Base-by-base conservation (phyloP, 2,113 vertebrate genomes). In the Oxyruncus cristatus region DNA sequence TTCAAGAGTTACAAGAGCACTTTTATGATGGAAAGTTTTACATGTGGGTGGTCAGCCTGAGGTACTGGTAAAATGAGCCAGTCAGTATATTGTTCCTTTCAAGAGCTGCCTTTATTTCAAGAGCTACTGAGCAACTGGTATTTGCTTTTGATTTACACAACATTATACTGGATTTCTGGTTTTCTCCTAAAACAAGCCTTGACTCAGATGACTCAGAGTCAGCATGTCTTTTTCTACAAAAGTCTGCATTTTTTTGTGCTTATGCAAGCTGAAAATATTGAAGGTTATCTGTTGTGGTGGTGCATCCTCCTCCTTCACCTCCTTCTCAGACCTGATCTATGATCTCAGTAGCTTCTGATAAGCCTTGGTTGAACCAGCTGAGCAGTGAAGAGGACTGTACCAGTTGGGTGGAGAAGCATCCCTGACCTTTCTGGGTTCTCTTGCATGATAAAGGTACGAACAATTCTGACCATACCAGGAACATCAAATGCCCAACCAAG, bases 1-100 rank as follows among this genome's bases (percentile, higher is more conserved):
- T 82, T 70, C 18, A 19, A 44, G 39, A 52, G 28, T 49, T 76
- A 85, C 37, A 79, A 77, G 20, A 46, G 28, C n/a, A 30, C 71
- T 91, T 94, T 37, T 80, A n/a, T 86, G 59, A 90, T 88, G 78
- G 14, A 21, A 67, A 86, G 33, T 71, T 73, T 65, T 93, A 46
- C 3, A 4, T 11, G 2, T 20, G 39, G 2, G 27, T 14, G 30
- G 15, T 75, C 44, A 42, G 14, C 41, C 49, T 65, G 41, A 73
- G 18, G 28, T 61, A 42, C 8, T 56, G 44, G 35, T 58, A 67
- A 85, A 55, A 32, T 0, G 0, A 84, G 24, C 4, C 59, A 16
- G 16, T 19, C 63, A 18, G 7, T 28, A 50, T 47, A 80, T 71
- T 88, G 75, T 90, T 76, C 16, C 49, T 14, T 59, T 83, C 35